Evolutionary conservation across 2,888 invertebrate species (phyloP).

Genomic region (Vesta saturnalis): DNA sequence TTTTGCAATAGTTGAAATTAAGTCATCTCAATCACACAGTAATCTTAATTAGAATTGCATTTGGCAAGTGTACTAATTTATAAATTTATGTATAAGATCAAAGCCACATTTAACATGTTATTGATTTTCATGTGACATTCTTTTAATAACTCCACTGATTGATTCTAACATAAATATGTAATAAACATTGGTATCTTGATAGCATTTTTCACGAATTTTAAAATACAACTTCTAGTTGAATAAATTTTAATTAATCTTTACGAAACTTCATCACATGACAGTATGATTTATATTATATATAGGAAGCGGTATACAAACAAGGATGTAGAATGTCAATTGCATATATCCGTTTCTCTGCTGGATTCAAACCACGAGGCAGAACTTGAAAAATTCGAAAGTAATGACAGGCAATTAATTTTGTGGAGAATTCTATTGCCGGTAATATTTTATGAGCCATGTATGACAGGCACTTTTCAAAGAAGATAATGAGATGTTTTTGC

Average conservation of each 20-base stretch:
- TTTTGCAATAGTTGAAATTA: too few species aligned
- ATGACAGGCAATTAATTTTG: slow-evolving; percentile 44
- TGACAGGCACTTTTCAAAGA: slow-evolving; percentile 37
- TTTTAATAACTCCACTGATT: neutral
- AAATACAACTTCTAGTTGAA: slow-evolving; percentile 12
- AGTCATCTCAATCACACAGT: neutral
- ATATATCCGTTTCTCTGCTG: slow-evolving; percentile 23
- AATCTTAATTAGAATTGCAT: neutral
- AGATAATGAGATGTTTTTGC: slow-evolving; percentile 39
- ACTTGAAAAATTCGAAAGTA: slow-evolving; percentile 43
- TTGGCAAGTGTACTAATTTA: neutral
- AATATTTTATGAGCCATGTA: slow-evolving; percentile 38
- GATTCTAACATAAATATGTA: slow-evolving; percentile 10
- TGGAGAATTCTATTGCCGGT: slow-evolving; percentile 38
- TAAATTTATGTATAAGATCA: slow-evolving; percentile 14
- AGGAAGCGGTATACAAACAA: slow-evolving; percentile 13
- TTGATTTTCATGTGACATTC: neutral
- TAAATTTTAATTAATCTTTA: slow-evolving; percentile 15
- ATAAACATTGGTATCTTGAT: neutral
- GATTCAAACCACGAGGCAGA: slow-evolving; percentile 31
- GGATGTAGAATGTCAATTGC: slow-evolving; percentile 30
- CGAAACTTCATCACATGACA: slow-evolving; percentile 10
- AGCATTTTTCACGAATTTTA: neutral
- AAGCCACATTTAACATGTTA: neutral
- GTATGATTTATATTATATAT: slow-evolving; percentile 11